Evolutionary conservation across 1,140 invertebrate genomes (phyloP), one percentile per base, ranked within the genome.

Genomic region (Pristionchus pacificus): DNA sequence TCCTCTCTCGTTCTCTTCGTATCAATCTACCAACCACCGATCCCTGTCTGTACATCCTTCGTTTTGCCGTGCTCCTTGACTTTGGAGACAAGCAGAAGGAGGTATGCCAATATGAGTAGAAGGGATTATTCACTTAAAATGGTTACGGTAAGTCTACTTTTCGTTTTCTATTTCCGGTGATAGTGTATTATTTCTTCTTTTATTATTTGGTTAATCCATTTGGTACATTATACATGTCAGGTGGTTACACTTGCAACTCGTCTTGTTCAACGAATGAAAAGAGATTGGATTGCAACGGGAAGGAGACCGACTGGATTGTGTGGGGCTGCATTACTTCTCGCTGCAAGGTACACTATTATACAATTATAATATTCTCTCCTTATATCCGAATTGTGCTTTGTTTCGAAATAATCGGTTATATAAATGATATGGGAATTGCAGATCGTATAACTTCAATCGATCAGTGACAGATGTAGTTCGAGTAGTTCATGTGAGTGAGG

Each of bases 221-320:
- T 49, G 6, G 19, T 19, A 49, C 6, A 10, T 1, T 95, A 95
- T 85, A 91, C 91, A 2, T 91, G 96, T 80, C 90, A 94, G 81
- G 95, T 98, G 1, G 91, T 91, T n/a, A 93, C 91, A 87, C 97
- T 95, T 1, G 95, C 95, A 0, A 86, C 93, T 38, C 87, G 95
- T 70, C 87, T 99, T 57, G 92, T 98, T 6, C 91, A 94, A 84
- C 87, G 96, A 80, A 98, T 98, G 96, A 98, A 97, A 85, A 89
- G 91, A 79, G 96, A 99, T 86, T 97, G 92, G 86, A 92, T 98
- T 84, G 92, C 96, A 82, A 93, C 91, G 2, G 96, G 96, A 27
- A 87, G 96, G 68, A 87, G 95, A 80, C 95, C 96, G 15, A 96
- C 95, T 0, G 96, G 95, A 31, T 87, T 98, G 31, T 97, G 95